Evolutionary conservation across 2,888 invertebrate genomes (phyloP).

Genomic region (Dryobota labecula): DNA sequence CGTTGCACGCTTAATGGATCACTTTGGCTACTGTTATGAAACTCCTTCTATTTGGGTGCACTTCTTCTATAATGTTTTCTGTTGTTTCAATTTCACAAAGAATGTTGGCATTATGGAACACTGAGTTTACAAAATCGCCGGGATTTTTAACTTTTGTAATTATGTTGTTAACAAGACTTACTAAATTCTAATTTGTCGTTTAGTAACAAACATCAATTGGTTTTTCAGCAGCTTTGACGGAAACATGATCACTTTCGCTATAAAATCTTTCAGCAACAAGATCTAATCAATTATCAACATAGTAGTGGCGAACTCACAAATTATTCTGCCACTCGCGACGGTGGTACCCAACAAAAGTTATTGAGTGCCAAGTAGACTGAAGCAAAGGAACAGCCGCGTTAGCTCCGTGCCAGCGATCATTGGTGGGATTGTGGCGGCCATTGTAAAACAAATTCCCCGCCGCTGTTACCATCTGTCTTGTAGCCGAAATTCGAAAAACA

Average conservation of each 20-base stretch:
- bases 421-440: conserved; percentile 79
- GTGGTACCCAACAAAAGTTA: conserved; percentile 78
- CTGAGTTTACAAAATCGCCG: not conserved
- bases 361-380: conserved; percentile 88
- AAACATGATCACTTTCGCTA: conserved; percentile 35
- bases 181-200: conserved; percentile 32
- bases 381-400: conserved; percentile 84
- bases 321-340: conserved; percentile 80
- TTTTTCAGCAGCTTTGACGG: conserved; percentile 35
- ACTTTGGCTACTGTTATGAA: conserved; percentile 60
- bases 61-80: conserved; percentile 11
- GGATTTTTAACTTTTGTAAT: not conserved
- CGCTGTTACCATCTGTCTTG: conserved; percentile 85
- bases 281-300: conserved; percentile 66
- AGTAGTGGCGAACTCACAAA: conserved; percentile 75
- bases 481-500: conserved; percentile 80
- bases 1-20: conserved; percentile 79
- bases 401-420: conserved; percentile 84
- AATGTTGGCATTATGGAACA: not conserved
- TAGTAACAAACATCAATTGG: conserved; percentile 25
- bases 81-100: conserved; percentile 1
- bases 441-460: conserved; percentile 85
- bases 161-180: conserved; percentile 26
- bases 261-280: conserved; percentile 45
- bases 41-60: conserved; percentile 36